These are phyloP conservation scores for Mylabris sibirica DNA, from an alignment of 2,888 invertebrate species.

Conservation along the genomic window DNA sequence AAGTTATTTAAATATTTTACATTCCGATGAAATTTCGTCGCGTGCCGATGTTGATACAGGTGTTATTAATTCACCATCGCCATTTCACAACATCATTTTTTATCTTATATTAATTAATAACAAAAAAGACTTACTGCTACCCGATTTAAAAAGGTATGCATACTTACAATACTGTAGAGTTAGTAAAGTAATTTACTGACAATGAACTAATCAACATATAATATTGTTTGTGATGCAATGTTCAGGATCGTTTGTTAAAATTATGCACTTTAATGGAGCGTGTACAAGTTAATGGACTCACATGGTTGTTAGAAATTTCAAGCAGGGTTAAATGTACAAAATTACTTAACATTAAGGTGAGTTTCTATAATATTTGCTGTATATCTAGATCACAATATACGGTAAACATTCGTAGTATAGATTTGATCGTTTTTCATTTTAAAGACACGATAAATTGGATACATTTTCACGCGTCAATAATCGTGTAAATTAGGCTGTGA, in stretches of 20 bases:
- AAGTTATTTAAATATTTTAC: too few relatives aligned
- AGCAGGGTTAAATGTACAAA: conserved; percentile 1
- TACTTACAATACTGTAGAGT: too few relatives aligned
- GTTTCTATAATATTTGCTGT: not conserved
- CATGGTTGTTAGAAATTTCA: too few relatives aligned
- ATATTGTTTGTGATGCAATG: not conserved
- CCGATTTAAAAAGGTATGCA: too few relatives aligned
- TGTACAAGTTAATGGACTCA: conserved; percentile 4
- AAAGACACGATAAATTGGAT: not conserved
- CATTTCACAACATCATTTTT: too few relatives aligned
- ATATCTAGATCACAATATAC: not conserved
- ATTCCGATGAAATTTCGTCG: too few relatives aligned
- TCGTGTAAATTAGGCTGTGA: not conserved
- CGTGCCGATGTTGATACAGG: too few relatives aligned
- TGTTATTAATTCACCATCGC: too few relatives aligned
- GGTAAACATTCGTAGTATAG: not conserved
- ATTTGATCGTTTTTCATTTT: not conserved
- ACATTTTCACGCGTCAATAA: not conserved
- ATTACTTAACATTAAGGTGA: conserved; percentile 1
- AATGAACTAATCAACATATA: not conserved
- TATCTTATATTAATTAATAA: too few relatives aligned
- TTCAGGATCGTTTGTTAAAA: not conserved
- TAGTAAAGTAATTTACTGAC: not conserved
- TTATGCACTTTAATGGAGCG: not conserved
- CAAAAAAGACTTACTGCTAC: too few relatives aligned